Evolutionary conservation across 2,888 invertebrate species (phyloP).

Genomic region (Colostygia pectinataria): DNA sequence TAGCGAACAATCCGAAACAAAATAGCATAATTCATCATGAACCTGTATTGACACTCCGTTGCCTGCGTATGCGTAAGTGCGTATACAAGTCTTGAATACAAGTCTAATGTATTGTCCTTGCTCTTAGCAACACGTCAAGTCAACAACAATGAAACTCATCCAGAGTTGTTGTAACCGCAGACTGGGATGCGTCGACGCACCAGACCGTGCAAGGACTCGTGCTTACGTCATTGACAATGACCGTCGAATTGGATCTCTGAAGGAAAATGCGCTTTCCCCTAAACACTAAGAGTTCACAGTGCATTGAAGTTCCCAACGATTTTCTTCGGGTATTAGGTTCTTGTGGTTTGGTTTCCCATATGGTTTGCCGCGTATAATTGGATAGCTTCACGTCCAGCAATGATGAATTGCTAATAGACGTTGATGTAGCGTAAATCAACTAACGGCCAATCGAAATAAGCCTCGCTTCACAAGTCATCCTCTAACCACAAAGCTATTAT

Average conservation of each 20-base stretch:
- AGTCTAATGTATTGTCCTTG: constrained; percentile 45
- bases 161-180: constrained; percentile 74
- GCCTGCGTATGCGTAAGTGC: constrained; percentile 29
- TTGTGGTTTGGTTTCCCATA: constrained; percentile 36
- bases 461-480: constrained; percentile 10
- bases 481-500: constrained; percentile 22
- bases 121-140: constrained; percentile 64
- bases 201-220: constrained; percentile 76
- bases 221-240: constrained; percentile 62
- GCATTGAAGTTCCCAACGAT: constrained; percentile 30
- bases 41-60: constrained; percentile 22
- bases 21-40: constrained; percentile 23
- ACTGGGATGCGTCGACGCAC: constrained; percentile 69
- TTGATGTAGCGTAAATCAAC: constrained; percentile 13
- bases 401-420: constrained; percentile 40
- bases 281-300: constrained; percentile 40
- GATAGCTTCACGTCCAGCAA: constrained; percentile 37
- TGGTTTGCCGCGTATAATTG: constrained; percentile 25
- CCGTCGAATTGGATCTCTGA: constrained; percentile 39
- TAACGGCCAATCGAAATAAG: constrained; percentile 13
- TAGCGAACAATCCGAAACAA: constrained; percentile 21
- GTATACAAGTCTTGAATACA: constrained; percentile 36
- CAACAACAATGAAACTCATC: constrained; percentile 72
- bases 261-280: constrained; percentile 44
- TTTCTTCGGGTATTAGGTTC: constrained; percentile 30